A percentile compares a stretch with the other conserved stretches of the same genome.
These are phyloP conservation scores for Lepus oiostolus DNA, from an alignment of 2,797 vertebrate genomes.

Conservation along the genomic window DNA sequence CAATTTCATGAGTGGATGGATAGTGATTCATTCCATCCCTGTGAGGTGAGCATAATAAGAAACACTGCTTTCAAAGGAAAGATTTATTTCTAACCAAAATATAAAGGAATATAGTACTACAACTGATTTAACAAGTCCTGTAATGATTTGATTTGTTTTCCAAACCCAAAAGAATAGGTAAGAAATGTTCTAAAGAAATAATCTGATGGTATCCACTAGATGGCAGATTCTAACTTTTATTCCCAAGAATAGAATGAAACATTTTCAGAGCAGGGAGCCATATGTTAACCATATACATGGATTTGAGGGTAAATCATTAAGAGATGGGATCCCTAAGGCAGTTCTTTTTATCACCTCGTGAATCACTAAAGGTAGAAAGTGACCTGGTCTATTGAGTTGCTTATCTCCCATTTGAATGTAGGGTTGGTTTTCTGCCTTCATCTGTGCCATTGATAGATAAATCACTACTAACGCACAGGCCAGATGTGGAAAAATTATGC, in stretches of 20 bases:
- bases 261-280: neutral
- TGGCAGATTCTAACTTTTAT: slow-evolving; percentile 68
- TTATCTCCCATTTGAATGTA: slow-evolving; percentile 40
- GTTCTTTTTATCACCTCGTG: neutral
- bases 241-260: neutral
- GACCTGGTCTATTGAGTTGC: neutral
- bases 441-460: neutral
- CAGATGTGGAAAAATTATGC: neutral
- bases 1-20: neutral
- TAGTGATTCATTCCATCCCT: neutral
- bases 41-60: neutral
- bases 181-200: neutral
- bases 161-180: neutral
- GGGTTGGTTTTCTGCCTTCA: neutral
- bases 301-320: slow-evolving; percentile 28
- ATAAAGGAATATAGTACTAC: neutral
- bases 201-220: slow-evolving; percentile 76
- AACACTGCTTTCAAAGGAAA: neutral
- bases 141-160: slow-evolving; percentile 30
- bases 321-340: neutral
- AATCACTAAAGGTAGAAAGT: neutral
- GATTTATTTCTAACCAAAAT: neutral
- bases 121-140: neutral
- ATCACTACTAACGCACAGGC: neutral
- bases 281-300: slow-evolving; percentile 22